Percentiles rank a stretch among this genome's conserved stretches.
Evolutionary conservation across 2,113 vertebrate genomes (phyloP).

Genomic region (Orcinus orca): DNA sequence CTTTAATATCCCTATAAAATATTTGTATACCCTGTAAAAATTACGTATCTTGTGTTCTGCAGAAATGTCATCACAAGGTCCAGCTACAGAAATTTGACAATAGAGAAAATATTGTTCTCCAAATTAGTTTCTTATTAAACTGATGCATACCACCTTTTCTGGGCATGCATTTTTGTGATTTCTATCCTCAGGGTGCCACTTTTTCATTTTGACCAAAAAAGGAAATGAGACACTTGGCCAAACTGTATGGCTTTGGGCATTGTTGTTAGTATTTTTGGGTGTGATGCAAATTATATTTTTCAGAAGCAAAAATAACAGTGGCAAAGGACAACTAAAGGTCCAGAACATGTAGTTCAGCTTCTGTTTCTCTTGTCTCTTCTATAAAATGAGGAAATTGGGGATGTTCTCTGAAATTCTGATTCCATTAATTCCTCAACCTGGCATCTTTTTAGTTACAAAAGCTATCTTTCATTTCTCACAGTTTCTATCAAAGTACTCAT

Average conservation of each 20-base stretch:
- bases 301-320: conserved; percentile 29
- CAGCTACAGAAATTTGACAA: conserved; percentile 19
- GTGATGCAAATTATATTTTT: conserved; percentile 28
- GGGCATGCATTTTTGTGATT: conserved; percentile 45
- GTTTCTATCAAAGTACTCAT: background rate
- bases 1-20: background rate
- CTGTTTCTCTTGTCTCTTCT: background rate
- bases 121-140: conserved; percentile 26
- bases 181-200: background rate
- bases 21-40: background rate
- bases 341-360: conserved; percentile 4
- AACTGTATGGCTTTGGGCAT: background rate
- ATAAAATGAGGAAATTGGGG: background rate
- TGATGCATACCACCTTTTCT: conserved; percentile 28
- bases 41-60: background rate
- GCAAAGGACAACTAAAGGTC: background rate
- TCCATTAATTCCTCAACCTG: background rate
- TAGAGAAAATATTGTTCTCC: conserved; percentile 23
- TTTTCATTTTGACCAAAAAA: conserved; percentile 27
- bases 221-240: background rate
- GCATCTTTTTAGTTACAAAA: conserved; percentile 8
- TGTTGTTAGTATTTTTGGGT: conserved; percentile 25
- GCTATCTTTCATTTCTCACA: background rate
- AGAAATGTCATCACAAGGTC: background rate
- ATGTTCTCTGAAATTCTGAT: background rate